phyloP scores from a whole-genome alignment of 2,888 invertebrate genomes.

The Limnephilus lunatus region DNA sequence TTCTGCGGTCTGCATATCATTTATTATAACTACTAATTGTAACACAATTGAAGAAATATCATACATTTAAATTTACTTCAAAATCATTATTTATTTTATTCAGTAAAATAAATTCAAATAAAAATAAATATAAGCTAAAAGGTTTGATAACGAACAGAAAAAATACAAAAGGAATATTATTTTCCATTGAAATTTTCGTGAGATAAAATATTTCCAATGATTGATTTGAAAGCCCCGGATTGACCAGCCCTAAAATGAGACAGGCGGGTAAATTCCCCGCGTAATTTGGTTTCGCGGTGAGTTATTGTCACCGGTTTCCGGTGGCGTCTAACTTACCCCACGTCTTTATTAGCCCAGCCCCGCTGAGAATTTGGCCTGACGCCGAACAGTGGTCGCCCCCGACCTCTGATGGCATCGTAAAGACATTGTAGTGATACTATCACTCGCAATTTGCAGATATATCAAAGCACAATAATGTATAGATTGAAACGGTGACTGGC shows the following conservation, averaged over 20 bases:
- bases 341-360: constrained; percentile 59
- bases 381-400: constrained; percentile 28
- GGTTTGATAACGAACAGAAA: not conserved
- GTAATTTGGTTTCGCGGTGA: constrained; percentile 63
- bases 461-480: not conserved
- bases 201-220: not conserved
- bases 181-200: not conserved
- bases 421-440: not conserved
- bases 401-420: not conserved
- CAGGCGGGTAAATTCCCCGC: constrained; percentile 57
- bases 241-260: constrained; percentile 45
- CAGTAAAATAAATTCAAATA: not conserved
- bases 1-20: too few species aligned
- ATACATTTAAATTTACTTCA: too few species aligned
- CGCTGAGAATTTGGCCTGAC: constrained; percentile 49
- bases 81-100: not conserved
- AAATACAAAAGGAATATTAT: not conserved
- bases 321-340: constrained; percentile 55
- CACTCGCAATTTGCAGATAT: not conserved
- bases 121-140: too few species aligned
- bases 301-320: constrained; percentile 64
- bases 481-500: not conserved
- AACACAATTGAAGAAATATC: too few species aligned
- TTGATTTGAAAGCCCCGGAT: not conserved
- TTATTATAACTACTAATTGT: too few species aligned